Base-by-base conservation (phyloP, 2,113 vertebrate genomes). In the Marcusenius ussheri region DNA sequence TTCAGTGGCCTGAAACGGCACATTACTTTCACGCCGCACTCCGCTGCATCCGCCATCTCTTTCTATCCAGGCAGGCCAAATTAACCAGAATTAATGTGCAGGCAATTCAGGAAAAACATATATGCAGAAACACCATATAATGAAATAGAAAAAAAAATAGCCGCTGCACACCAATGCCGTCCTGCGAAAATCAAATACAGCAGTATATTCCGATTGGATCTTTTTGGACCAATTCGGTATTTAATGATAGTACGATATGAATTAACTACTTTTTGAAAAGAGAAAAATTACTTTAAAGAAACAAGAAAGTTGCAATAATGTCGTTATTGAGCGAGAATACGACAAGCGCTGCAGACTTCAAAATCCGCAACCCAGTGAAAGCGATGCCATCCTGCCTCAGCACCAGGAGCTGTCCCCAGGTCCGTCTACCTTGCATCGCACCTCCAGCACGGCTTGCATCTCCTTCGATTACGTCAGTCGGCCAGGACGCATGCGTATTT, bases 21-120 rank as follows among this genome's bases (percentile, higher is more conserved):
- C 96, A 97, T 96, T 93, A 97, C 96, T 93, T 97, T 96, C 93
- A 97, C 96, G 94, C 96, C 97, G 96, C 96, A 97, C 92, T 97
- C 96, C 1, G 96, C 95, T 42, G 96, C 96, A 88, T 96, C 96
- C 95, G 96, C 96, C 96, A 97, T 97, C 92, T 88, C 94, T 89
- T 91, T 91, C 62, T 53, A 90, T 70, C 45, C 89, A 15, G 77
- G 42, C 27, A 31, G 45, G 70, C 24, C n/a, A 62, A 83, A 89
- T 88, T 86, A 77, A 90, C 45, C 66, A 85, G 83, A 84, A 90
- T 80, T 87, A 88, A 86, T 74, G 70, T 49, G 51, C 83, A 42
- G 58, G 88, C 39, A 89, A 89, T 88, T 91, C 90, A 90, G 88
- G 35, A 89, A 66, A 83, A 83, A 11, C 24, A 56, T 45, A 19